A percentile compares a stretch with the other conserved stretches of the same genome.
These are phyloP conservation scores for Macrobrachium nipponense DNA, from an alignment of 1,140 invertebrate genomes.

Conservation along the genomic window DNA sequence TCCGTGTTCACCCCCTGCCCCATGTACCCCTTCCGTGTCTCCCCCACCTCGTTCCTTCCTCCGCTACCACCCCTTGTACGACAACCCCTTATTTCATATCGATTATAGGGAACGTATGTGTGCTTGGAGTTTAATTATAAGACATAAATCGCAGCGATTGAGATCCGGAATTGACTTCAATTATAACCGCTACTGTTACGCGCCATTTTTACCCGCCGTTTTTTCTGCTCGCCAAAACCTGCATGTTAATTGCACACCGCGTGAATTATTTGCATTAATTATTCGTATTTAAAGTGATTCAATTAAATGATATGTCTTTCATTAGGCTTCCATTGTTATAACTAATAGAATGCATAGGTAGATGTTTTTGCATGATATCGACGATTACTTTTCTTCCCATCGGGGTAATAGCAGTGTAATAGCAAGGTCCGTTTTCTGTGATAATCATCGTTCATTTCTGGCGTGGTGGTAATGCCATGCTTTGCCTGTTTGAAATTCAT, in stretches of 20 bases:
- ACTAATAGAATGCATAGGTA: background rate
- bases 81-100: conserved; percentile 38
- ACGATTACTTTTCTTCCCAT: too few species aligned
- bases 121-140: conserved; percentile 35
- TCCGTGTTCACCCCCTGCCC: background rate
- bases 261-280: conserved; percentile 20
- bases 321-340: conserved; percentile 13
- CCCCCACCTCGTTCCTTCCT: conserved; percentile 3
- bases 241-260: conserved; percentile 22
- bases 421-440: too few species aligned
- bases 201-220: background rate
- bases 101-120: conserved; percentile 15
- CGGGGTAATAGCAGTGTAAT: too few species aligned
- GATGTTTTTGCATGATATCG: too few species aligned
- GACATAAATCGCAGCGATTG: conserved; percentile 31
- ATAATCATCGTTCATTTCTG: too few species aligned
- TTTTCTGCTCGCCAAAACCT: background rate
- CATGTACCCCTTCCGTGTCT: background rate
- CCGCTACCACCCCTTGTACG: background rate
- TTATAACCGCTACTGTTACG: conserved; percentile 23
- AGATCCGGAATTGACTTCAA: background rate
- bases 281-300: conserved; percentile 26
- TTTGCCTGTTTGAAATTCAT: too few species aligned
- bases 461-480: too few species aligned
- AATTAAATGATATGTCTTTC: conserved; percentile 37